phyloP scores from a whole-genome alignment of 64 coral and sea anemone species.

The Pocillopora verrucosa region DNA sequence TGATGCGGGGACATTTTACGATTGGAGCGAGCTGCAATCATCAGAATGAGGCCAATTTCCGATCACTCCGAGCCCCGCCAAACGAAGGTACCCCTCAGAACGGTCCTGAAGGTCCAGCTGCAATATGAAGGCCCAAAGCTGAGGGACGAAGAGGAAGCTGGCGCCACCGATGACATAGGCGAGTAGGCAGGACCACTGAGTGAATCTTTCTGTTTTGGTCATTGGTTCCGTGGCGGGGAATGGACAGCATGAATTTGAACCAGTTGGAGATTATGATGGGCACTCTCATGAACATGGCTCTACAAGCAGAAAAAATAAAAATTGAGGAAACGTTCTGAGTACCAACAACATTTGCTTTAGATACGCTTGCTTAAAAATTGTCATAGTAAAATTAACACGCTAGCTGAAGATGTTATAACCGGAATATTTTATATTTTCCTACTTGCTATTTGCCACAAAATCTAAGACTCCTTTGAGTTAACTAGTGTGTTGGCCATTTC shows the following conservation, averaged over 20 bases:
- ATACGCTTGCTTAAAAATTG: too few species aligned
- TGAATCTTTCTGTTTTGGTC: conserved; percentile 10
- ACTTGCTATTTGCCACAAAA: too few species aligned
- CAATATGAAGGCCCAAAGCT: conserved; percentile 31
- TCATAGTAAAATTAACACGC: too few species aligned
- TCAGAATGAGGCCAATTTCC: conserved; percentile 40
- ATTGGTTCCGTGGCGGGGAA: neutral
- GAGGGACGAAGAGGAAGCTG: conserved; percentile 19
- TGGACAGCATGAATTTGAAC: conserved; percentile 18
- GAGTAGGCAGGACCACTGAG: neutral
- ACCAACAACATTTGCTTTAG: too few species aligned
- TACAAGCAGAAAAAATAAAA: neutral
- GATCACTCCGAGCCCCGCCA: conserved; percentile 24
- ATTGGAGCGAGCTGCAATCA: conserved; percentile 40
- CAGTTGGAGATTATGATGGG: too few species aligned
- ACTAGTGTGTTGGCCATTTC: too few species aligned
- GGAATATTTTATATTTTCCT: too few species aligned
- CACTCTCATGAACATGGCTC: too few species aligned
- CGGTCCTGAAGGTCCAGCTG: neutral
- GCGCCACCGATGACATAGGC: conserved; percentile 20
- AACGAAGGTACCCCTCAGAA: conserved; percentile 36
- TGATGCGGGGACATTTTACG: neutral
- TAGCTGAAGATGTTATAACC: too few species aligned
- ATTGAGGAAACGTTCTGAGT: neutral
- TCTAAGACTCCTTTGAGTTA: too few species aligned